These are phyloP conservation scores for Chorisops tibialis DNA, from an alignment of 2,888 invertebrate genomes.

Conservation along the genomic window DNA sequence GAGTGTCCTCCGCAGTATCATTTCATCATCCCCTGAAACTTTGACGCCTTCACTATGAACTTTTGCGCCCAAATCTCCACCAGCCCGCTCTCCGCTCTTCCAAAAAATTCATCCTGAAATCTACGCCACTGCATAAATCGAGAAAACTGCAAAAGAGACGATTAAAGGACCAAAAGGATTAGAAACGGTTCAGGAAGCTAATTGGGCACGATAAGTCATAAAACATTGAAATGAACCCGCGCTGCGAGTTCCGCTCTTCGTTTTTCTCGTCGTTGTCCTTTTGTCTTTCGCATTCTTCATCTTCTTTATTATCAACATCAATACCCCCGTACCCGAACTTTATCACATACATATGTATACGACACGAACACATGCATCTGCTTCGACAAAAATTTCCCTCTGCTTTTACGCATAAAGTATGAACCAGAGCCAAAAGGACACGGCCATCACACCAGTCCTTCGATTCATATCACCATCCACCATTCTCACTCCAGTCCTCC, in stretches of 20 bases:
- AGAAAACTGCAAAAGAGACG: background rate
- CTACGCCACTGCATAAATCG: conserved; percentile 23
- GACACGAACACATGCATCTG: conserved; percentile 27
- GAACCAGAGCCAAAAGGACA: conserved; percentile 16
- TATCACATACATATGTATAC: background rate
- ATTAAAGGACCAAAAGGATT: conserved; percentile 27
- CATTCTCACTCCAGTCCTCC: too few species aligned
- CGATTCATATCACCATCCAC: background rate
- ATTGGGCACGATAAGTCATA: conserved; percentile 32
- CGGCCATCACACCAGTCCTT: background rate
- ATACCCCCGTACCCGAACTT: background rate
- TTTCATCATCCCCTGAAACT: background rate
- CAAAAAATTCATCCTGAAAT: background rate
- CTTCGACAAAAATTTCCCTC: conserved; percentile 26
- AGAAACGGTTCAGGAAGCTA: conserved; percentile 31
- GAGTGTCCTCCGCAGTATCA: background rate
- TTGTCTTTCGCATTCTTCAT: conserved; percentile 5
- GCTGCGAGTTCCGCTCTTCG: conserved; percentile 4
- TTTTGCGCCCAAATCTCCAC: background rate
- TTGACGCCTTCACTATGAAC: background rate
- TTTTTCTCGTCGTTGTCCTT: background rate
- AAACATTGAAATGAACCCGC: conserved; percentile 30
- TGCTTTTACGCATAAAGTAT: conserved; percentile 30
- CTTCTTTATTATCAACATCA: conserved; percentile 23
- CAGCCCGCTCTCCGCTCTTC: background rate